phyloP scores from a whole-genome alignment of 2,113 vertebrate genomes.

The Rhegmatorhina hoffmannsi region DNA sequence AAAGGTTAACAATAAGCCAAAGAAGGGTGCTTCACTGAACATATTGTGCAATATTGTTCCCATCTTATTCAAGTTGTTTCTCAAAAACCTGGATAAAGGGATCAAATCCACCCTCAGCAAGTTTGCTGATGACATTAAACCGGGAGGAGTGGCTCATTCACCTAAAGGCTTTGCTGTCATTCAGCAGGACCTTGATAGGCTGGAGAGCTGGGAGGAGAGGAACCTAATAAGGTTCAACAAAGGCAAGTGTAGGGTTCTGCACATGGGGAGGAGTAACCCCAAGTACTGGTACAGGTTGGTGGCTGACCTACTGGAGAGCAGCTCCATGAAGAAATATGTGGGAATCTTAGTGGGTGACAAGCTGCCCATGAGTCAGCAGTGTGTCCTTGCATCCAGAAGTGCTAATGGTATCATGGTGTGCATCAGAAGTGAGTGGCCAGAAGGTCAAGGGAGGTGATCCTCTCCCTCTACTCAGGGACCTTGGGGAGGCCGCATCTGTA shows the following conservation, averaged over 20 bases:
- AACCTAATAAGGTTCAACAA: not conserved
- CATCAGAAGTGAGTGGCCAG: not conserved
- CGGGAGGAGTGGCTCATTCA: too few relatives aligned
- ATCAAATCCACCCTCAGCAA: not conserved
- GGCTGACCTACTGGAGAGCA: not conserved
- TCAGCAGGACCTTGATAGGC: fast-evolving
- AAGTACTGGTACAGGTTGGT: not conserved
- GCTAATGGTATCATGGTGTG: fast-evolving
- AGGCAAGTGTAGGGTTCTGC: not conserved
- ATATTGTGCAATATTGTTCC: not conserved
- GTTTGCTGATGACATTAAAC: not conserved
- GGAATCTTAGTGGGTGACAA: not conserved
- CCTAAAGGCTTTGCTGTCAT: not conserved
- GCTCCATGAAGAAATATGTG: not conserved
- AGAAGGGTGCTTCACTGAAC: not conserved
- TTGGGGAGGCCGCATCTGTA: not conserved
- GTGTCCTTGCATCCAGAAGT: not conserved
- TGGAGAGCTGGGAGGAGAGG: not conserved
- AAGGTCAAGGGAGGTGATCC: not conserved
- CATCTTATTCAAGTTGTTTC: not conserved
- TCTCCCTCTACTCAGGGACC: not conserved
- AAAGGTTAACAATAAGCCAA: not conserved
- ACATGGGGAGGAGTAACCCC: not conserved
- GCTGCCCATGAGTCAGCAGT: too few relatives aligned
- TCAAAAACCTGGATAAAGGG: not conserved